These are phyloP conservation scores for Fistularia tabacaria DNA, from an alignment of 2,797 vertebrate species.

Conservation along the genomic window DNA sequence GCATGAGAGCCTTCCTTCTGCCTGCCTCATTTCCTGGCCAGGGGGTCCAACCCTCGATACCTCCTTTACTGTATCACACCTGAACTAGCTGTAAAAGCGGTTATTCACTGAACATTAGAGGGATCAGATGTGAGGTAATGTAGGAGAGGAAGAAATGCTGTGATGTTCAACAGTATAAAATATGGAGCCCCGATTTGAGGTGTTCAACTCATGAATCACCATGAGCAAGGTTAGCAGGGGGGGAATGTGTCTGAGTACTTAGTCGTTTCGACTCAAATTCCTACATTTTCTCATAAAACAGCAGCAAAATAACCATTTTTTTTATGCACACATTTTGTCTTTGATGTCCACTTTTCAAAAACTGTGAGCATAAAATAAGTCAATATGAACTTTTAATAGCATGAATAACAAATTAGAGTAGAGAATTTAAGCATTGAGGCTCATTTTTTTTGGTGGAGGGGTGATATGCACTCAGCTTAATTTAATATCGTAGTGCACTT, in stretches of 20 bases:
- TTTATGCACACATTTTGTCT: neutral
- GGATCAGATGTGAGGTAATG: slow-evolving; percentile 43
- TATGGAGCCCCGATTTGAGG: slow-evolving; percentile 31
- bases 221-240: slow-evolving; percentile 21
- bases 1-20: slow-evolving; percentile 48
- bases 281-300: slow-evolving; percentile 11
- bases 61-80: slow-evolving; percentile 40
- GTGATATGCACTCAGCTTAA: too few relatives aligned
- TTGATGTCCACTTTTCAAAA: neutral
- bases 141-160: neutral
- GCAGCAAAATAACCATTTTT: slow-evolving; percentile 18
- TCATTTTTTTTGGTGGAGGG: too few relatives aligned
- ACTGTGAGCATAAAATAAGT: slow-evolving; percentile 1
- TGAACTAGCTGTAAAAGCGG: slow-evolving; percentile 43
- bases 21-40: slow-evolving; percentile 36
- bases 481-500: too few relatives aligned
- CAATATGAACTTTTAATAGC: too few relatives aligned
- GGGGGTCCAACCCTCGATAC: slow-evolving; percentile 29
- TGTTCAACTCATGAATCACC: slow-evolving; percentile 47
- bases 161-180: slow-evolving; percentile 37
- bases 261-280: slow-evolving; percentile 17
- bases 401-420: too few relatives aligned
- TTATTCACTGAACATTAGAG: slow-evolving; percentile 53
- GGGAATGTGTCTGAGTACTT: slow-evolving; percentile 44
- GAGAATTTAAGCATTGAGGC: too few relatives aligned